Evolutionary conservation across 2,797 vertebrate genomes (phyloP).

Genomic region (Tachyglossus aculeatus): DNA sequence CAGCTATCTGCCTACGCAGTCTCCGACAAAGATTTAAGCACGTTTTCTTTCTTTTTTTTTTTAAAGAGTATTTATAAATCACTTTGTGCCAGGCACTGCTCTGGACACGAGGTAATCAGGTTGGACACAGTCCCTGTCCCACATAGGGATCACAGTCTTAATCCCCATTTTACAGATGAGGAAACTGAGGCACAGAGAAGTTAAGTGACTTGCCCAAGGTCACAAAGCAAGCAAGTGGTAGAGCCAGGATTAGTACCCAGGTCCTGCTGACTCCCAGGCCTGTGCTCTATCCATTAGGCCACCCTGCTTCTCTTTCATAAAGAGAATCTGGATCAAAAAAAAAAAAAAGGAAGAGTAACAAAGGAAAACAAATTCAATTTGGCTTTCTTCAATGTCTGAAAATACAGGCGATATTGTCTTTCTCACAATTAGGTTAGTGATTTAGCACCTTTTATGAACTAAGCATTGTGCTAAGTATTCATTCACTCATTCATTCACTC

Average conservation of each 20-base stretch:
- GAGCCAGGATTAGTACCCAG: background rate
- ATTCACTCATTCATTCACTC: no score
- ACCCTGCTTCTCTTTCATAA: background rate
- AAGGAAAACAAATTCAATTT: slow-evolving; percentile 6
- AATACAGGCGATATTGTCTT: slow-evolving; percentile 12
- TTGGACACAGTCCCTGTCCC: no score
- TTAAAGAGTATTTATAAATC: no score
- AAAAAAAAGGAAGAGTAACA: background rate
- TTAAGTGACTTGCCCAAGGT: background rate
- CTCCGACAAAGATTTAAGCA: background rate
- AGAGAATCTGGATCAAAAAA: background rate
- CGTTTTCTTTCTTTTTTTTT: no score
- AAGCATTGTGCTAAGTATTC: no score
- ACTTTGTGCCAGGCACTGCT: no score
- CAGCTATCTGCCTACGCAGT: background rate
- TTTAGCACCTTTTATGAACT: no score
- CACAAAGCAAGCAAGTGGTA: background rate
- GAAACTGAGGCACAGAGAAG: background rate
- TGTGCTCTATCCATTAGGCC: background rate
- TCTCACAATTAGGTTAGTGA: no score
- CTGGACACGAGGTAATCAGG: no score
- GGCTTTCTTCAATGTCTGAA: background rate
- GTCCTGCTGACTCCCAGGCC: background rate
- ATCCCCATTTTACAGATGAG: background rate
- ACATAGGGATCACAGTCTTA: no score